A percentile compares a stretch with the other conserved stretches of the same genome.
Conservation (phyloP, 2,888 invertebrate species). For the Pollenia labialis region DNA sequence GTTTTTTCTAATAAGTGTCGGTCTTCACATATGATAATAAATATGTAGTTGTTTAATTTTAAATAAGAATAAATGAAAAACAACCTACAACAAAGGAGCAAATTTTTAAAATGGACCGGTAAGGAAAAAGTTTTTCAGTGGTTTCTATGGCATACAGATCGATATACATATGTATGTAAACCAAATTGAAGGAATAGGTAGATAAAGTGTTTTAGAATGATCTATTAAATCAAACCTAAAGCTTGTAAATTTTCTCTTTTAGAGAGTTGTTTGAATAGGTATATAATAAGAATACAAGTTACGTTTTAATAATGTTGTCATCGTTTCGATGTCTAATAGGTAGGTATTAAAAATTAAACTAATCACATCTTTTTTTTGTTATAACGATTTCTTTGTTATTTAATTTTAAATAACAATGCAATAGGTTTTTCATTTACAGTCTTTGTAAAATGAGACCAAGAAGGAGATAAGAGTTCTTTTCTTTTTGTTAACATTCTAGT, state of each 20-base stretch:
- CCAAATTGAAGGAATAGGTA: neutral
- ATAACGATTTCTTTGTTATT: slow-evolving; percentile 21
- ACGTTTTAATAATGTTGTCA: slow-evolving; percentile 4
- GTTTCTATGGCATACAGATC: neutral
- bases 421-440: neutral
- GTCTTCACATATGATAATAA: slow-evolving; percentile 46
- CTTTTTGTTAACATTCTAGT: neutral
- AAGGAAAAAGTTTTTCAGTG: neutral
- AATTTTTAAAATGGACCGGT: neutral
- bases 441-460: slow-evolving; percentile 9
- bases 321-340: neutral
- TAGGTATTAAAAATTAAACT: neutral
- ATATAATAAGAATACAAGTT: neutral
- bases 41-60: slow-evolving; percentile 17
- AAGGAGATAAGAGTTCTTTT: slow-evolving; percentile 34
- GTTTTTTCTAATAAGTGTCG: slow-evolving; percentile 9
- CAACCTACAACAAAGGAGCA: neutral
- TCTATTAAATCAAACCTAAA: neutral
- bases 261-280: neutral
- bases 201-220: neutral
- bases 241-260: neutral
- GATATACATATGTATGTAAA: neutral
- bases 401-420: slow-evolving; percentile 4
- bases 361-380: slow-evolving; percentile 41
- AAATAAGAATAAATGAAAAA: slow-evolving; percentile 24